Conservation (phyloP, 2,113 vertebrate species). For the Sterrhoptilus dennistouni region DNA sequence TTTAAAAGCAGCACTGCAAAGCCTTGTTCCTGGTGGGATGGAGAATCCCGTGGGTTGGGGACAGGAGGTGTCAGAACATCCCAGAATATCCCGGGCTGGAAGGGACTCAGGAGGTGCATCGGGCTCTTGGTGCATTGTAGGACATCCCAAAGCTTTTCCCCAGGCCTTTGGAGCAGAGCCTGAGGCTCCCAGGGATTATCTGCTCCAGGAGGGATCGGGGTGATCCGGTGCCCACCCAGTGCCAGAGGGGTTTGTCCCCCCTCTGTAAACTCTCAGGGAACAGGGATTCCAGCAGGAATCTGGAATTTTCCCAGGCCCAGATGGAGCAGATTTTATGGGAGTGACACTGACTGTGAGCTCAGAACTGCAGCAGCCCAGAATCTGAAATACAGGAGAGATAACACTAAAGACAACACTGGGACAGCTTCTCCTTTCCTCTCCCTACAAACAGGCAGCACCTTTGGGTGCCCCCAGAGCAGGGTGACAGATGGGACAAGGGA, state of each 20-base stretch:
- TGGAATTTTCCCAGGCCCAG: neutral
- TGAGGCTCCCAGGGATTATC: neutral
- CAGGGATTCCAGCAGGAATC: too few species aligned
- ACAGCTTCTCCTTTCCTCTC: neutral
- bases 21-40: fast-evolving
- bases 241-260: fast-evolving
- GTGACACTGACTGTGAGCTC: too few species aligned
- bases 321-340: neutral
- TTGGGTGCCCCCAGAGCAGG: fast-evolving
- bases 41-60: fast-evolving
- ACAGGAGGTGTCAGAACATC: neutral
- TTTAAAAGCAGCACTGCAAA: fast-evolving
- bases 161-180: neutral
- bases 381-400: too few species aligned
- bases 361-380: too few species aligned
- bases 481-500: neutral
- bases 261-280: too few species aligned
- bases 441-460: fast-evolving
- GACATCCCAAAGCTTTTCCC: neutral
- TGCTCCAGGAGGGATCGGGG: neutral
- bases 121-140: fast-evolving
- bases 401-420: fast-evolving
- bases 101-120: fast-evolving
- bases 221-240: neutral
- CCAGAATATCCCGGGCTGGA: neutral